Conservation (phyloP, 1,140 invertebrate genomes). For the Kradibia gibbosae region DNA sequence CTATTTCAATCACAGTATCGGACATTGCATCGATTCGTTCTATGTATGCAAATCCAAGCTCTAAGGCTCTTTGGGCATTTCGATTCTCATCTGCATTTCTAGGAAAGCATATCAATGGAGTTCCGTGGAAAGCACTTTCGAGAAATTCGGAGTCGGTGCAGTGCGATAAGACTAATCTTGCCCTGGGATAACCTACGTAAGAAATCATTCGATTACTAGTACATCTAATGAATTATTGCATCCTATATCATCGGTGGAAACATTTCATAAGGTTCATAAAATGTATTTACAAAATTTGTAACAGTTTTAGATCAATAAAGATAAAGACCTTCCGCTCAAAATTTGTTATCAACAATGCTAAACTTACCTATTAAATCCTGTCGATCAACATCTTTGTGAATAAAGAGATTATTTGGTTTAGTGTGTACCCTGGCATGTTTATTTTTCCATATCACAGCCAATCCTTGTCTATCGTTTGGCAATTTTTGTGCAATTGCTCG, state of each 20-base stretch:
- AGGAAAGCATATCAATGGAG: conserved; percentile 68
- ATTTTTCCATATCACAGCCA: conserved; percentile 65
- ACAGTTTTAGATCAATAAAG: not conserved
- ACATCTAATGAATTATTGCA: conserved; percentile 6
- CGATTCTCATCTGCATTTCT: conserved; percentile 60
- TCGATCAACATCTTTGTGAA: conserved; percentile 59
- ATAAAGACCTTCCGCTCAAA: not conserved
- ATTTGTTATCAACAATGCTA: too few species aligned
- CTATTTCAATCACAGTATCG: conserved; percentile 50
- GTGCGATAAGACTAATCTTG: conserved; percentile 65
- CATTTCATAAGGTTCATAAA: not conserved
- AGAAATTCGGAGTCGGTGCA: conserved; percentile 66
- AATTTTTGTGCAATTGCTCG: conserved; percentile 60
- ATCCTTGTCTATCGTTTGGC: conserved; percentile 62
- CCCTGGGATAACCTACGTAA: conserved; percentile 63
- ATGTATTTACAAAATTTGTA: not conserved
- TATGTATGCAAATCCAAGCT: conserved; percentile 62
- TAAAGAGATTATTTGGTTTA: conserved; percentile 63
- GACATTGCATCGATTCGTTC: conserved; percentile 51
- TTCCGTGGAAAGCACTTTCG: conserved; percentile 65
- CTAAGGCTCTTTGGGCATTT: conserved; percentile 60
- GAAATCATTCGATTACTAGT: conserved; percentile 37
- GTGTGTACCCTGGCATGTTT: conserved; percentile 53
- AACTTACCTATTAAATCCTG: conserved; percentile 68
- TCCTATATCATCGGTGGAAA: not conserved